Evolutionary conservation across 2,797 vertebrate species (phyloP), one percentile per base, ranked within the genome.

Genomic region (Hoplostethus mediterraneus): DNA sequence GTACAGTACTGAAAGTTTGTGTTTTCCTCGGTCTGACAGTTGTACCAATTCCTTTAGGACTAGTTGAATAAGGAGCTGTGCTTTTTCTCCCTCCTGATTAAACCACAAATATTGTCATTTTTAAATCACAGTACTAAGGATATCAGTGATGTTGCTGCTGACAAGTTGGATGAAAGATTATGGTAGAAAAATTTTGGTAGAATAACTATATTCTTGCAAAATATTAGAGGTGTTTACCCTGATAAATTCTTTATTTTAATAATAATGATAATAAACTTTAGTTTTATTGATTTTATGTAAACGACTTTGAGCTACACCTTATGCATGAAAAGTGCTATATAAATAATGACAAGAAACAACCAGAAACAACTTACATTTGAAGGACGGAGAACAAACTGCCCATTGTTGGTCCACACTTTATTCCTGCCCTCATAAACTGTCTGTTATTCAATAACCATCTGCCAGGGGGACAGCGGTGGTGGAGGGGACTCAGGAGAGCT

Each of bases 361-460:
- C 71, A 70, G 73, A 82, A 89, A 85, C 52, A 62, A 48, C 66
- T 86, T 77, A 81, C 80, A 81, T 91, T 80, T 83, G 89, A 94
- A 92, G 90, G 80, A 81, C 84, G 68, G 73, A 71, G 90, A 91
- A 92, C 93, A 91, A 89, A 89, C 86, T 86, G 79, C 59, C 89
- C 83, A 89, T 92, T 93, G 91, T 93, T 83, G 81, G 85, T 82
- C 83, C 49, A 79, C 61, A 71, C 77, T 89, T 86, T 85, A 87
- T 85, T 86, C 86, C 85, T 72, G 84, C 82, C 86, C 76, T 92
- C 91, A 92, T 93, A 94, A 94, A 93, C 73, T 2, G 44, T 84
- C 85, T 84, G 93, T 95, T 94, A 94, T 90, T 93, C 88, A 95
- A 87, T 94, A 93, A 95, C 93, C 83, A 75, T 79, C 33, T 55